These are phyloP conservation scores for Hyperoplus immaculatus DNA, from an alignment of 2,797 vertebrate genomes.

Conservation along the genomic window DNA sequence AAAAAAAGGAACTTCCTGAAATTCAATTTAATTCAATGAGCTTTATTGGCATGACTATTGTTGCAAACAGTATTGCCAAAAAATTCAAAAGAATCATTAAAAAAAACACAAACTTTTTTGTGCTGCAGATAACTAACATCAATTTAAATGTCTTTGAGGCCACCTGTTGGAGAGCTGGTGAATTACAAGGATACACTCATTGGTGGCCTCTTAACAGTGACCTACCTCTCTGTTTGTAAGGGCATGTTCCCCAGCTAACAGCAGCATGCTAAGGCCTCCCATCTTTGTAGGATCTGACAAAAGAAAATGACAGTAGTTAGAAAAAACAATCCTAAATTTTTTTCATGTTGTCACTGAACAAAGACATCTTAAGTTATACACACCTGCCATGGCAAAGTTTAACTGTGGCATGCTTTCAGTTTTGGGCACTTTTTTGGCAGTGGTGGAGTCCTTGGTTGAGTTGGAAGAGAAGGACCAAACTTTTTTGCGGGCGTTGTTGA, in stretches of 20 bases:
- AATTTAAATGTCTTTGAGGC: not conserved
- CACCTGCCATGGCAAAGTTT: conserved; percentile 98
- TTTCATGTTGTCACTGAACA: not conserved
- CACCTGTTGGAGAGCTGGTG: conserved; percentile 22
- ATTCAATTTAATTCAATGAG: no score
- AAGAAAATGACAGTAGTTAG: conserved; percentile 30
- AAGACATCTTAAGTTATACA: conserved; percentile 52
- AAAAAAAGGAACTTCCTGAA: not conserved
- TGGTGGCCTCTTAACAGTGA: conserved; percentile 13
- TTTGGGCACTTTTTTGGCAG: conserved; percentile 91
- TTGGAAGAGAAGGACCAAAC: conserved; percentile 93
- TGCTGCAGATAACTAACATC: conserved; percentile 1
- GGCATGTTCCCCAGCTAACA: conserved; percentile 96
- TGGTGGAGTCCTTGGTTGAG: conserved; percentile 90
- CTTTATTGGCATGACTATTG: no score
- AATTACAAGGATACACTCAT: conserved; percentile 20
- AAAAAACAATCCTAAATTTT: conserved; percentile 7
- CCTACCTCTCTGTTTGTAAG: conserved; percentile 95
- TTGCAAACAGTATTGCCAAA: no score
- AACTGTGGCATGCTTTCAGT: conserved; percentile 93
- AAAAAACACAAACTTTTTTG: not conserved
- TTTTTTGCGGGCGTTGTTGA: conserved; percentile 93
- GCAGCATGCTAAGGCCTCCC: conserved; percentile 98
- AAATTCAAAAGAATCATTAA: not conserved
- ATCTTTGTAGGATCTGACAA: conserved; percentile 95